Percentiles rank a stretch among this genome's conserved stretches.
Evolutionary conservation across 2,888 invertebrate genomes (phyloP).

Genomic region (Hemistola chrysoprasaria): DNA sequence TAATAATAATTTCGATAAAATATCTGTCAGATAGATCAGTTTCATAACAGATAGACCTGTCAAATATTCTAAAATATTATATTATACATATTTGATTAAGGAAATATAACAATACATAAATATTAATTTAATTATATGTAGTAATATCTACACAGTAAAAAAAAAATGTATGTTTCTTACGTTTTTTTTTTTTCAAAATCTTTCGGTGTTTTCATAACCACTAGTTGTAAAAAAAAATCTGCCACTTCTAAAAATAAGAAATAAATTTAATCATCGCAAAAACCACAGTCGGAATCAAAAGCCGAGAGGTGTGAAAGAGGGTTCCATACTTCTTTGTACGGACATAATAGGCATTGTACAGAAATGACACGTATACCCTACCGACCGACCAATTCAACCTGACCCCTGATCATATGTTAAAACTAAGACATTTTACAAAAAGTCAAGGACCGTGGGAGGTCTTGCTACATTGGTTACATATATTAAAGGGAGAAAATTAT

Average conservation of each 20-base stretch:
- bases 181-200: no score
- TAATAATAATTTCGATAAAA: no score
- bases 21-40: no score
- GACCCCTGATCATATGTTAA: slow-evolving; percentile 11
- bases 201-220: no score
- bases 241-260: slow-evolving; percentile 4
- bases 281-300: slow-evolving; percentile 44
- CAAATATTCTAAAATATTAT: no score
- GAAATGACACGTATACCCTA: slow-evolving; percentile 42
- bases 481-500: slow-evolving; percentile 25
- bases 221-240: no score
- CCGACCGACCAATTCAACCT: slow-evolving; percentile 13
- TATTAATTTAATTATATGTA: no score
- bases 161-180: no score
- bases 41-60: no score
- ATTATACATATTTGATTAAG: no score
- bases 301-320: slow-evolving; percentile 58
- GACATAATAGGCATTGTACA: slow-evolving; percentile 55
- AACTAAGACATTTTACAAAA: neutral
- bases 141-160: no score
- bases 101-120: no score
- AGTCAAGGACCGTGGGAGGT: neutral
- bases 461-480: neutral
- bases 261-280: slow-evolving; percentile 17
- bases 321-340: slow-evolving; percentile 41